A percentile compares a stretch with the other conserved stretches of the same genome.
Conservation (phyloP, 2,797 vertebrate genomes). For the Epinephelus coioides region DNA sequence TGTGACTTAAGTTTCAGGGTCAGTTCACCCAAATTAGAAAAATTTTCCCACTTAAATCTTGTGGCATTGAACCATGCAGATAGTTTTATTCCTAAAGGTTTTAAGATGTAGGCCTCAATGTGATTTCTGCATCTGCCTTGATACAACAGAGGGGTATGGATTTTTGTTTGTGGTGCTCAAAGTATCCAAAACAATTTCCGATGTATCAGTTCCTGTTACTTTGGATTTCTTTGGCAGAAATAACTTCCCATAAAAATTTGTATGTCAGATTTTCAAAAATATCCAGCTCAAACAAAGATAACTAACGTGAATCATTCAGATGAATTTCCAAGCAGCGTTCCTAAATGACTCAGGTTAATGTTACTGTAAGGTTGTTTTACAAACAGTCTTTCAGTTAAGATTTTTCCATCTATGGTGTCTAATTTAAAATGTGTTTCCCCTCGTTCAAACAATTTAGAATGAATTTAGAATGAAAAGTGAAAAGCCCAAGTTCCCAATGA, state of each 20-base stretch:
- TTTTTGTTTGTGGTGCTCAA: not conserved
- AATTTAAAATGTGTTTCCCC: not conserved
- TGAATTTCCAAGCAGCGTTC: not conserved
- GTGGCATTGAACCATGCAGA: slow-evolving; percentile 1
- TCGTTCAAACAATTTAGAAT: not conserved
- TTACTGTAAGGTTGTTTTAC: not conserved
- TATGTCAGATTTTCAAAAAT: not conserved
- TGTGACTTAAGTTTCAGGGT: slow-evolving; percentile 26
- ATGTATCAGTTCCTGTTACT: not conserved
- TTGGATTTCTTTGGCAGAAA: not conserved
- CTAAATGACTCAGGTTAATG: not conserved
- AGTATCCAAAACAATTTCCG: not conserved
- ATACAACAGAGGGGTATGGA: not conserved
- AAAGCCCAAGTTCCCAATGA: not conserved
- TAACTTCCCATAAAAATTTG: not conserved
- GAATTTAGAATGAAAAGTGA: not conserved
- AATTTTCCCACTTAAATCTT: not conserved
- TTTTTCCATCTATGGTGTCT: not conserved
- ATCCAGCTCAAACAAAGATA: not conserved
- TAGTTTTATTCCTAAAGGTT: not conserved
- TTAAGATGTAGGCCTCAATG: not conserved
- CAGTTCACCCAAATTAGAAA: slow-evolving; percentile 12
- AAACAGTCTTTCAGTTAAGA: not conserved
- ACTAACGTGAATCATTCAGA: not conserved
- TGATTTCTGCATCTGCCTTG: slow-evolving; percentile 1